phyloP scores from a whole-genome alignment of 1,140 invertebrate species.

The Microplitis demolitor region DNA sequence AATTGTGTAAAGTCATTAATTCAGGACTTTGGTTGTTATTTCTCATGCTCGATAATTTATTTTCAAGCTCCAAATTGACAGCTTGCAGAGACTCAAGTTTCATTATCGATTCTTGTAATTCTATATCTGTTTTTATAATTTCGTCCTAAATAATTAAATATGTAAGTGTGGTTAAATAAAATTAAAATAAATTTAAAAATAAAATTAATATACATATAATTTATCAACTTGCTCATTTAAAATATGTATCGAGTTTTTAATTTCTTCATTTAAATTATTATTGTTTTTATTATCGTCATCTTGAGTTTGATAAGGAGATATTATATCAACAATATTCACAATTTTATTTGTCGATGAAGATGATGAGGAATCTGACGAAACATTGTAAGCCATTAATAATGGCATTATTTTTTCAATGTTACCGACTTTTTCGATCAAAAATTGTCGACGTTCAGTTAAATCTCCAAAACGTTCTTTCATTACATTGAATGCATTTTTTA shows the following conservation, averaged over 20 bases:
- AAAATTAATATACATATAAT: constrained; percentile 49
- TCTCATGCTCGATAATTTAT: constrained; percentile 31
- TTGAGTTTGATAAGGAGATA: constrained; percentile 39
- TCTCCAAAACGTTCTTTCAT: constrained; percentile 42
- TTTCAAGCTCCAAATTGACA: constrained; percentile 43
- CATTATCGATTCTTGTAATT: constrained; percentile 47
- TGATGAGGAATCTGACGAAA: constrained; percentile 29
- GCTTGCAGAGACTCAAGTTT: constrained; percentile 43
- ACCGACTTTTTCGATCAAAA: constrained; percentile 42
- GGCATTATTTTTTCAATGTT: constrained; percentile 53
- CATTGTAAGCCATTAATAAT: constrained; percentile 44
- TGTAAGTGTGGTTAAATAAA: neutral
- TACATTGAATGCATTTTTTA: constrained; percentile 31
- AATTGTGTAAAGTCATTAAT: constrained; percentile 4
- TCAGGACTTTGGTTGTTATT: constrained; percentile 29
- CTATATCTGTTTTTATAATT: constrained; percentile 50
- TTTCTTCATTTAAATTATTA: constrained; percentile 20
- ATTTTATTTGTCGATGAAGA: constrained; percentile 17
- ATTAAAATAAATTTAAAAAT: neutral
- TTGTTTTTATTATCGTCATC: constrained; percentile 44
- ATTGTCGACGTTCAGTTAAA: constrained; percentile 38
- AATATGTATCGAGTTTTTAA: constrained; percentile 33
- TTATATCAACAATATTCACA: constrained; percentile 42
- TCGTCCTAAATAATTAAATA: constrained; percentile 41
- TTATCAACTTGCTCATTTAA: constrained; percentile 43